Evolutionary conservation across 1,140 invertebrate species (phyloP), one percentile per base, ranked within the genome.

Genomic region (Dreissena rostriformis): DNA sequence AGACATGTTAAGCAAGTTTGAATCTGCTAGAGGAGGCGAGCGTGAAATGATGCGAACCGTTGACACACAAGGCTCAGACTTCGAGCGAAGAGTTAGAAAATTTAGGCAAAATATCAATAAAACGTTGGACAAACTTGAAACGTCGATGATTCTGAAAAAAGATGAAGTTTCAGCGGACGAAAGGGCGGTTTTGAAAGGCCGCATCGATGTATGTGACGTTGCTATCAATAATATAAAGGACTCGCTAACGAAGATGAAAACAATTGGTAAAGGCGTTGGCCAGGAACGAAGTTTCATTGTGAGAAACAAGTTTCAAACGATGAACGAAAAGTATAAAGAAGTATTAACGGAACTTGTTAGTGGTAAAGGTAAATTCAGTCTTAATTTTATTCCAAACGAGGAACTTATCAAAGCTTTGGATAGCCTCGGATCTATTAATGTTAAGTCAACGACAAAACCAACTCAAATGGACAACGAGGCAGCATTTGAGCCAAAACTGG

Each of bases 61-160:
- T 7, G 71, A 82, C 22, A 55, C 22, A 22, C 71, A 82, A 24
- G 72, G 80, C 19, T 74, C 67, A 75, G 72, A 74, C 39, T 15
- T 82, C 12, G 80, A 82, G 52, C 53, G 28, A 53, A 73, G 55
- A 55, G 80, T 82, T 22, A 75, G 75, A 68, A 52, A 22, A 65
- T 82, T 82, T 67, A 55, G 80, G 15, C 28, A 82, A 67, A 73
- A 73, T 67, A 72, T 82, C 15, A 73, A 82, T 68, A 73, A 72
- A 63, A 75, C 75, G 80, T 24, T 82, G 10, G 80, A 82, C 39
- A 82, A 82, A 39, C 22, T 73, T 0, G 71, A 82, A 28, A 29
- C 57, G 57, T 65, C 80, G n/a, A 68, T 82, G 51, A 22, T 82
- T 0, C 29, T 75, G 57, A 82, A 82, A 26, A 82, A 75, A 22